Percentiles rank a stretch among this genome's conserved stretches.
Conservation (phyloP, 1,140 invertebrate species). For the Drosophila elegans region DNA sequence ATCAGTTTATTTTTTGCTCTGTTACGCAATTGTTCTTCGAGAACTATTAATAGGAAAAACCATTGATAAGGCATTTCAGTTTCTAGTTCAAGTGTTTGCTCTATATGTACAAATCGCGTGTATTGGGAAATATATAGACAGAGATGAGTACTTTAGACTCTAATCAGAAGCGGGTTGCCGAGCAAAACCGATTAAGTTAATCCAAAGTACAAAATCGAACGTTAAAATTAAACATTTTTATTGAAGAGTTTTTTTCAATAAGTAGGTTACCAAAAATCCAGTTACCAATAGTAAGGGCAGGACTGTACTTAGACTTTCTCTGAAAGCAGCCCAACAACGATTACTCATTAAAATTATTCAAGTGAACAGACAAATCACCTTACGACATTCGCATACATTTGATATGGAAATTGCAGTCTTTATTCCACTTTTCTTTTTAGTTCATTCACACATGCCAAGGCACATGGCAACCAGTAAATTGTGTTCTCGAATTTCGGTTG, state of each 20-base stretch:
- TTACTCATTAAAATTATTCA: conserved; percentile 30
- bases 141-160: conserved; percentile 62
- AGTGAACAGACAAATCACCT: conserved; percentile 29
- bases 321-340: neutral
- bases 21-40: neutral
- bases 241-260: neutral
- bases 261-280: neutral
- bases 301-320: conserved; percentile 12
- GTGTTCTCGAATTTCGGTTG: conserved; percentile 18
- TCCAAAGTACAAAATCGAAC: conserved; percentile 56
- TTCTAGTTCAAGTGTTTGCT: conserved; percentile 47
- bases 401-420: conserved; percentile 58
- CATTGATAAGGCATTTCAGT: conserved; percentile 53
- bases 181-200: conserved; percentile 43
- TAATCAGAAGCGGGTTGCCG: conserved; percentile 9
- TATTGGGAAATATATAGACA: conserved; percentile 4
- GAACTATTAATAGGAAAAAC: conserved; percentile 9
- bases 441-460: conserved; percentile 38
- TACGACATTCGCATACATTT: conserved; percentile 64
- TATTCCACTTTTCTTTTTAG: conserved; percentile 27
- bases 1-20: neutral
- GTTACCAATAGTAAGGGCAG: neutral
- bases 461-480: conserved; percentile 57
- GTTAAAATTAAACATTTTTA: conserved; percentile 34
- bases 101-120: neutral